phyloP scores from a whole-genome alignment of 1,140 invertebrate genomes.

The Oppia nitens region DNA sequence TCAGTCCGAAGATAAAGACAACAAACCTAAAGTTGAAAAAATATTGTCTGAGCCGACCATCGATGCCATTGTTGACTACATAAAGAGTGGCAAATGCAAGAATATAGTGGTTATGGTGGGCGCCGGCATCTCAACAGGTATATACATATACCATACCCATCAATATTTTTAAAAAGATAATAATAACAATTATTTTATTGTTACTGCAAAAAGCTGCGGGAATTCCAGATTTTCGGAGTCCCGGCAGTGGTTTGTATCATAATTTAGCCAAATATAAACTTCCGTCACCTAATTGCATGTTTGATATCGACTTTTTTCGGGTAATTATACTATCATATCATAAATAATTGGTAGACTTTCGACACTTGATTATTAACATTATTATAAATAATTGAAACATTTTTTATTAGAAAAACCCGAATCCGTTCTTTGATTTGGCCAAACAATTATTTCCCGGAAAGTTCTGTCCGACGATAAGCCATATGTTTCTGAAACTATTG shows the following conservation, averaged over 20 bases:
- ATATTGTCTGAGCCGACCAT: constrained; percentile 25
- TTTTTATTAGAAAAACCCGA: constrained; percentile 53
- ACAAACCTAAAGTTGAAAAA: not conserved
- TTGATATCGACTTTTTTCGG: constrained; percentile 51
- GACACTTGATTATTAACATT: constrained; percentile 40
- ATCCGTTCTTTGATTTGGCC: constrained; percentile 68
- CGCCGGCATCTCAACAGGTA: constrained; percentile 86
- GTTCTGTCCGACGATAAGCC: constrained; percentile 55
- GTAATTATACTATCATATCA: constrained; percentile 18
- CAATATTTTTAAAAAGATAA: constrained; percentile 3
- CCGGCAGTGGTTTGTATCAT: constrained; percentile 73
- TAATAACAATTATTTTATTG: constrained; percentile 11
- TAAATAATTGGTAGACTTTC: not conserved
- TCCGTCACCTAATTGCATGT: constrained; percentile 85
- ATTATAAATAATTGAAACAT: too few relatives aligned
- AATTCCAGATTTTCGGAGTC: constrained; percentile 83
- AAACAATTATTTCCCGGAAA: constrained; percentile 66
- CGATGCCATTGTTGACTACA: constrained; percentile 50
- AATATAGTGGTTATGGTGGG: constrained; percentile 84
- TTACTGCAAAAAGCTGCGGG: constrained; percentile 53
- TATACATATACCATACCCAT: constrained; percentile 27
- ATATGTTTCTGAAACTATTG: constrained; percentile 62
- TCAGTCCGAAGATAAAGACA: not conserved
- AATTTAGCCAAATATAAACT: constrained; percentile 81
- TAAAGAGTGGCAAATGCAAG: constrained; percentile 52